Evolutionary conservation across 2,888 invertebrate species (phyloP).

Genomic region (Philopedon plagiatum): DNA sequence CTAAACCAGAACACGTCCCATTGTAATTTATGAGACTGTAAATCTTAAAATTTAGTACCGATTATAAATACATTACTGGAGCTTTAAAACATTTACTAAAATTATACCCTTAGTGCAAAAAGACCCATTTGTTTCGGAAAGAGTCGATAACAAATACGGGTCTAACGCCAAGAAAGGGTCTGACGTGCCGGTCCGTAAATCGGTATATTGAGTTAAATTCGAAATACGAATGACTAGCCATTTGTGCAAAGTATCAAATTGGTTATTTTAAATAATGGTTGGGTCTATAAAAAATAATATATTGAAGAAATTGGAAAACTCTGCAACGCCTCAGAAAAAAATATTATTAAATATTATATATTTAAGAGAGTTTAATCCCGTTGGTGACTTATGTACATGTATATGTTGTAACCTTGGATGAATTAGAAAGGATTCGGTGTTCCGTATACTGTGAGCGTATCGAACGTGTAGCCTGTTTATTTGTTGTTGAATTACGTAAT

Average conservation of each 20-base stretch:
- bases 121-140: conserved; percentile 18
- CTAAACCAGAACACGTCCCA: not conserved
- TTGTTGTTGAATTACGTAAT: too few species aligned
- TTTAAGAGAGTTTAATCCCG: too few species aligned
- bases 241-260: not conserved
- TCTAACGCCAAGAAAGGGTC: conserved; percentile 22
- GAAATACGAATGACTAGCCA: not conserved
- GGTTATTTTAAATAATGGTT: not conserved
- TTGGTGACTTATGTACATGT: too few species aligned
- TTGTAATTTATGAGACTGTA: not conserved
- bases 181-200: conserved; percentile 7
- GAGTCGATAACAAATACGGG: conserved; percentile 18
- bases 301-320: too few species aligned
- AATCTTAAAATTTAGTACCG: conserved; percentile 10
- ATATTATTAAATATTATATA: too few species aligned
- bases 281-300: too few species aligned
- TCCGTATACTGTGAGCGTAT: too few species aligned
- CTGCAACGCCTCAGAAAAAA: too few species aligned
- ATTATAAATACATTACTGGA: conserved; percentile 4
- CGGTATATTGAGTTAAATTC: conserved; percentile 7
- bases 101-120: conserved; percentile 7
- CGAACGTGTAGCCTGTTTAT: too few species aligned
- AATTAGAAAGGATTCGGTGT: too few species aligned
- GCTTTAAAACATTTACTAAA: conserved; percentile 8
- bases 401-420: too few species aligned